These are phyloP conservation scores for Blastomussa wellsi DNA, from an alignment of 92 coral and sea anemone genomes.

Conservation along the genomic window DNA sequence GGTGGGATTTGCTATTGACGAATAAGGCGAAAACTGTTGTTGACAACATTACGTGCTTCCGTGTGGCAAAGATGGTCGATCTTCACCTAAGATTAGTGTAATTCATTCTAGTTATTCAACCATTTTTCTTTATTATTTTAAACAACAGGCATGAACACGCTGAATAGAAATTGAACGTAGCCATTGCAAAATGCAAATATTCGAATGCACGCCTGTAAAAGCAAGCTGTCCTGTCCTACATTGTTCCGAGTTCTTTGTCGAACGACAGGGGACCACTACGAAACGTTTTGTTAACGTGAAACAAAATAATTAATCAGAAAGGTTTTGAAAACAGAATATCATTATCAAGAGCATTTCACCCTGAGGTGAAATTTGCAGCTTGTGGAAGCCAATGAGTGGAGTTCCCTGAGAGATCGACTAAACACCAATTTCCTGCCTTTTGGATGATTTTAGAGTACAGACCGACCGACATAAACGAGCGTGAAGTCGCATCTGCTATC, in stretches of 20 bases:
- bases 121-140: not conserved
- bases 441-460: not conserved
- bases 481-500: not conserved
- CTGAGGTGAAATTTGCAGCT: not conserved
- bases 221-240: not conserved
- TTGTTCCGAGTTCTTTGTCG: not conserved
- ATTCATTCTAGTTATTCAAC: not conserved
- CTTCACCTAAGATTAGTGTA: not conserved
- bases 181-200: not conserved
- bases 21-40: not conserved
- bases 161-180: not conserved
- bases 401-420: not conserved
- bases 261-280: not conserved
- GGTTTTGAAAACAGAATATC: not conserved
- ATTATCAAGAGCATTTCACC: not conserved
- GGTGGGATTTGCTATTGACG: constrained; percentile 21
- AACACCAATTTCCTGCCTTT: constrained; percentile 22
- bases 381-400: not conserved
- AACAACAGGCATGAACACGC: not conserved
- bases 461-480: not conserved
- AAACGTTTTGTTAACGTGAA: not conserved
- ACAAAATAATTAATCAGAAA: not conserved
- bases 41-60: not conserved
- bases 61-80: not conserved
- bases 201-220: not conserved